phyloP scores from a whole-genome alignment of 2,113 vertebrate genomes.

The Larimichthys polyactis region DNA sequence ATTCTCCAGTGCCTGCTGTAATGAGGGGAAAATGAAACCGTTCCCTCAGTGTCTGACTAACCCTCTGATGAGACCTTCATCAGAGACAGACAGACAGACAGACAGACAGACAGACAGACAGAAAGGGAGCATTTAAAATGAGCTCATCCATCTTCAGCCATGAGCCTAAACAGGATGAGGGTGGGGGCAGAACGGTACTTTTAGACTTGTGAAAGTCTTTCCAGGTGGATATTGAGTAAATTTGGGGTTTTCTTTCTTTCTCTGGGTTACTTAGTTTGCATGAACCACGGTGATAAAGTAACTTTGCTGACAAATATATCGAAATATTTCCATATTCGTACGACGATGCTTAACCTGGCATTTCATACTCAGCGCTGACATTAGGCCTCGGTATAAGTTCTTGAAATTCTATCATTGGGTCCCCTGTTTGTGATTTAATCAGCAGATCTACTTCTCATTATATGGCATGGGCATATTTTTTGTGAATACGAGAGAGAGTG shows the following conservation, averaged over 20 bases:
- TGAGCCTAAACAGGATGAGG: constrained; percentile 19
- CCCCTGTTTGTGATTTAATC: too few species aligned
- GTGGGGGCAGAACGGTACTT: neutral
- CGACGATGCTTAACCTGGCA: too few species aligned
- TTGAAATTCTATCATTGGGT: too few species aligned
- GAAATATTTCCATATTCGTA: neutral
- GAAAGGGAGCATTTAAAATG: constrained; percentile 16
- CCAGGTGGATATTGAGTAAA: neutral
- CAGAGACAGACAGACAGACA: constrained; percentile 21
- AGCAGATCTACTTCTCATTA: too few species aligned
- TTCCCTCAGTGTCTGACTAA: constrained; percentile 70
- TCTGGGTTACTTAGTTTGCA: neutral
- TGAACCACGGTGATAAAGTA: neutral
- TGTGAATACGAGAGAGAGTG: too few species aligned
- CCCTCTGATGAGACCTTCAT: constrained; percentile 69
- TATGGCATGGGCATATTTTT: too few species aligned
- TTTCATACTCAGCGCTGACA: too few species aligned
- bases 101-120: constrained; percentile 18
- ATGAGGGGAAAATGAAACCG: constrained; percentile 78
- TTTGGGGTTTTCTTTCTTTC: neutral
- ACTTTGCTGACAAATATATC: neutral
- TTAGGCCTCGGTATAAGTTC: too few species aligned
- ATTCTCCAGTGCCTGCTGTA: constrained; percentile 76
- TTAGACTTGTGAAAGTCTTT: neutral
- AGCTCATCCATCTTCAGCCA: constrained; percentile 43